phyloP scores from a whole-genome alignment of 1,140 invertebrate genomes.

The Cyrtorhinus lividipennis region DNA sequence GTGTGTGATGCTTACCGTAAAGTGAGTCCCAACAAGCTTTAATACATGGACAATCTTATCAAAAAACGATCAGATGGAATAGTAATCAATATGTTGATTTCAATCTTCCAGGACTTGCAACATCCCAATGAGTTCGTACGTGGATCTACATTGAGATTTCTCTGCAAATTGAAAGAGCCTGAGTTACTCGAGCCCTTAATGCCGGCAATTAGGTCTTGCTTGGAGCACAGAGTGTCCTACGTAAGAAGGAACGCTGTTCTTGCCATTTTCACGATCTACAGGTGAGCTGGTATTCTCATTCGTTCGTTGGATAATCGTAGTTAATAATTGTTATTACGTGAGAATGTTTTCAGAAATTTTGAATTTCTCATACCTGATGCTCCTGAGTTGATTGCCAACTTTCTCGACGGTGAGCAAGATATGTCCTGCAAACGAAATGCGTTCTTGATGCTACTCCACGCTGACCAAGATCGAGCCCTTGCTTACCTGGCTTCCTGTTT shows the following conservation, averaged over 20 bases:
- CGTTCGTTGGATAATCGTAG: neutral
- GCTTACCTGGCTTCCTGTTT: constrained; percentile 87
- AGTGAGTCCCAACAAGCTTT: constrained; percentile 33
- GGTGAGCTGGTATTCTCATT: constrained; percentile 33
- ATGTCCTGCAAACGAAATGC: constrained; percentile 99
- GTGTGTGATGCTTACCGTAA: constrained; percentile 99
- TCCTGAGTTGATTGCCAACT: constrained; percentile 88
- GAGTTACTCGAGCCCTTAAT: constrained; percentile 95
- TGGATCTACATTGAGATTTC: constrained; percentile 86
- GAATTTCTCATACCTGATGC: constrained; percentile 98
- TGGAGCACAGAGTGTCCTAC: constrained; percentile 97
- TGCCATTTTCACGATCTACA: constrained; percentile 97
- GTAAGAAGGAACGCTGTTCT: constrained; percentile 94
- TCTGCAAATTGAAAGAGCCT: constrained; percentile 97
- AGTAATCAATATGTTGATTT: too few relatives aligned
- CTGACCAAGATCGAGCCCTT: constrained; percentile 84
- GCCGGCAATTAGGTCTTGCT: constrained; percentile 87
- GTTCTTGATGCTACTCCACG: constrained; percentile 96
- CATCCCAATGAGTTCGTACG: constrained; percentile 99
- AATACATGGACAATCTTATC: too few relatives aligned
- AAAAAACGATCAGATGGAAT: too few relatives aligned
- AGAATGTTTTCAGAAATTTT: constrained; percentile 89
- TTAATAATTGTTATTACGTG: neutral
- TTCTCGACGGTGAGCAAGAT: constrained; percentile 92
- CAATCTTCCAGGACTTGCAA: constrained; percentile 80